Base-by-base conservation (phyloP, 2,113 vertebrate genomes). In the Galeopterus variegatus region DNA sequence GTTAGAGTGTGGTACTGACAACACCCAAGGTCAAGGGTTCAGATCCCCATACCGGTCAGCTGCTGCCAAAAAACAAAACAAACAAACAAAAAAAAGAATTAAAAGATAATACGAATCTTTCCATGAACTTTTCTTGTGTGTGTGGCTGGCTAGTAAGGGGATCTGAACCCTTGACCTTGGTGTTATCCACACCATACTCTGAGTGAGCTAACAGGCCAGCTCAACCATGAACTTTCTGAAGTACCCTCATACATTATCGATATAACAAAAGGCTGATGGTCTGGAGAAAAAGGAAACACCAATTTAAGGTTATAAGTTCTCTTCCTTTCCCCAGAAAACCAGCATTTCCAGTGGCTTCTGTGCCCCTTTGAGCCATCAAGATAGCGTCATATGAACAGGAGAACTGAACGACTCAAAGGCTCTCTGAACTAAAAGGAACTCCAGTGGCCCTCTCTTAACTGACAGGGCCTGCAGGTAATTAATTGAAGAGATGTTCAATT, bases 201-300 rank as follows among this genome's bases (percentile, higher is more conserved):
- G 41, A 41, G 41, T 41, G 41, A 41, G 3, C 41, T 41, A 41
- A 41, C 41, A 41, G 41, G 41, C 41, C 41, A 41, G 41, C 41
- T 41, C 41, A 41, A 41, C 41, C 41, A 41, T 41, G 41, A 41
- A 41, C 41, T 41, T 41, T 41, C 41, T 41, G 41, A 41, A 41
- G 41, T 41, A 41, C 41, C 41, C 41, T 41, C 41, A 41, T 41
- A 36, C 13, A 50, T 31, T 69, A 87, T 36, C 4, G 1, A 54
- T 14, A 65, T 24, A 83, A 79, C 50, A 84, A 76, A 96, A 72
- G 45, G 60, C 75, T n/a, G 26, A n/a, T 45, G 36, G 48, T 60
- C 52, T 64, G 58, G 64, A 90, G 54, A 41, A 87, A 88, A 88
- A 90, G n/a, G 65, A 85, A 91, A 67, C 21, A 50, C 33, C 69